Conservation (phyloP, 2,888 invertebrate species). For the Pecten maximus region DNA sequence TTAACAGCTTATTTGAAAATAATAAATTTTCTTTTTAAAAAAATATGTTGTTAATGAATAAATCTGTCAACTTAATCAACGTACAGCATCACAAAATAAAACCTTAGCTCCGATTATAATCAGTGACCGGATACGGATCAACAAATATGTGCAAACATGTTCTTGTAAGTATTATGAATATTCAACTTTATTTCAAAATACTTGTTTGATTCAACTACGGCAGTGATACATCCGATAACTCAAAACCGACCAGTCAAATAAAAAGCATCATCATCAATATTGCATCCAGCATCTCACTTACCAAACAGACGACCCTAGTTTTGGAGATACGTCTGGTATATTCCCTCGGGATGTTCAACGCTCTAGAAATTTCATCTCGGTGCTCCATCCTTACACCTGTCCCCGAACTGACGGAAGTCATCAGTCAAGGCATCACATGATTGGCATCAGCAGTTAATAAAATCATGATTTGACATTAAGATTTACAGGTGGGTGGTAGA, state of each 20-base stretch:
- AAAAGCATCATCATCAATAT: background rate
- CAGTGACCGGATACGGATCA: too few species aligned
- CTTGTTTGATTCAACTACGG: background rate
- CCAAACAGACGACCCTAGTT: conserved; percentile 39
- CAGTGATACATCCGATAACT: background rate
- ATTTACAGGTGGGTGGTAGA: conserved; percentile 4
- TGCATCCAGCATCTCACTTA: conserved; percentile 33
- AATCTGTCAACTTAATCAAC: too few species aligned
- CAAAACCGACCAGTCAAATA: background rate
- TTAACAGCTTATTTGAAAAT: too few species aligned
- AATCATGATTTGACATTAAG: background rate
- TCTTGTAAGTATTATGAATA: too few species aligned
- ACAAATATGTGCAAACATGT: too few species aligned
- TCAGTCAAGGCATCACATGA: background rate
- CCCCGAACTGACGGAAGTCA: background rate
- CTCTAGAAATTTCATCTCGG: background rate
- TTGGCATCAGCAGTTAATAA: background rate
- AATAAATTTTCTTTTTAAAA: too few species aligned
- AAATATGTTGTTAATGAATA: too few species aligned
- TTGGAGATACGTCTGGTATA: conserved; percentile 40
- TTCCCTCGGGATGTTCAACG: conserved; percentile 41
- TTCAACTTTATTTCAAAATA: too few species aligned
- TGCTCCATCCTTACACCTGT: conserved; percentile 20
- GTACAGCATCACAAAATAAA: too few species aligned
- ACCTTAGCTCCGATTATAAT: too few species aligned